phyloP scores from a whole-genome alignment of 2,888 invertebrate genomes.

The Sipunculus nudus region DNA sequence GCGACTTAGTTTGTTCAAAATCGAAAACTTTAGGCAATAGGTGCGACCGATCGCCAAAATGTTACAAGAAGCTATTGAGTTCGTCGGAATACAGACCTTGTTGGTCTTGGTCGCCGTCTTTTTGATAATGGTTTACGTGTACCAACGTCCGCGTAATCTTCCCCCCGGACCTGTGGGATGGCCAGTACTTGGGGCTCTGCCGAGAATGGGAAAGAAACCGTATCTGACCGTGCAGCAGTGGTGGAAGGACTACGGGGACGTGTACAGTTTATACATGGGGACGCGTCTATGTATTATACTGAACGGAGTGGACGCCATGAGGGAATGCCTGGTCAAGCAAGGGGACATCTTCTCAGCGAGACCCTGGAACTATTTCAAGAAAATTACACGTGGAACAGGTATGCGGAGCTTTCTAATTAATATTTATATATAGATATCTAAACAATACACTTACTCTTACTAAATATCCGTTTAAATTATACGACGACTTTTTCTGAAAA shows the following conservation, averaged over 20 bases:
- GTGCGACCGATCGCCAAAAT: too few species aligned
- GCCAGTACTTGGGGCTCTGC: slow-evolving; percentile 36
- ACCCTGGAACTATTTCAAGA: slow-evolving; percentile 41
- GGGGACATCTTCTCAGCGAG: slow-evolving; percentile 38
- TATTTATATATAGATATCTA: too few species aligned
- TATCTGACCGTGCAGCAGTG: slow-evolving; percentile 30
- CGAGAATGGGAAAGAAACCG: slow-evolving; percentile 29
- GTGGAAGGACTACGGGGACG: slow-evolving; percentile 42
- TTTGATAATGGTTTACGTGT: neutral
- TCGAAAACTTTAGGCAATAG: too few species aligned
- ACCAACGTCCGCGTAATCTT: slow-evolving; percentile 1
- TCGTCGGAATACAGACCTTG: too few species aligned
- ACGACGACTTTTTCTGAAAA: too few species aligned
- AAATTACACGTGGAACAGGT: slow-evolving; percentile 33
- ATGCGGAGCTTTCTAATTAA: too few species aligned
- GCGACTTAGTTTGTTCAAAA: too few species aligned
- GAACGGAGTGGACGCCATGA: slow-evolving; percentile 39
- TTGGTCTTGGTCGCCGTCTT: slow-evolving; percentile 5
- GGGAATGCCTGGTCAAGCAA: slow-evolving; percentile 42
- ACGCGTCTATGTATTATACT: slow-evolving; percentile 38
- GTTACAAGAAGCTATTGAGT: too few species aligned
- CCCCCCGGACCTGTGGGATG: slow-evolving; percentile 36
- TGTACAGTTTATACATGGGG: slow-evolving; percentile 42
- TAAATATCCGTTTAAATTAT: too few species aligned
- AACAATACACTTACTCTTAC: too few species aligned